A percentile compares a stretch with the other conserved stretches of the same genome.
phyloP scores from a whole-genome alignment of 2,113 vertebrate species.

The Climacteris rufus region DNA sequence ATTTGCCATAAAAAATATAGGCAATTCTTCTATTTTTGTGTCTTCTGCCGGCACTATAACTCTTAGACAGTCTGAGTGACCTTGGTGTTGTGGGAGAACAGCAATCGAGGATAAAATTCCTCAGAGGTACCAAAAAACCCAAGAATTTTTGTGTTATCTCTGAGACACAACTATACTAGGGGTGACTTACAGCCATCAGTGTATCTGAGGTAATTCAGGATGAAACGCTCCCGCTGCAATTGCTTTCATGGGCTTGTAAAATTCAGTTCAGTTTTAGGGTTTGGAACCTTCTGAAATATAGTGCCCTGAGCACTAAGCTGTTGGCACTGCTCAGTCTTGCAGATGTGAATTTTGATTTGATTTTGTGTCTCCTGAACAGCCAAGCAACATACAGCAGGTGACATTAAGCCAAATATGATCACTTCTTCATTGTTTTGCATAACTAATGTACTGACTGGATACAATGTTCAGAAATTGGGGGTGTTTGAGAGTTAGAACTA shows the following conservation, averaged over 20 bases:
- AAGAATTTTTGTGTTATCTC: not conserved
- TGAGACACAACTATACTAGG: fast-evolving
- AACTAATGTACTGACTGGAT: not conserved
- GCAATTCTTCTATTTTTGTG: not conserved
- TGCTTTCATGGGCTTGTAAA: not conserved
- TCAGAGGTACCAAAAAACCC: not conserved
- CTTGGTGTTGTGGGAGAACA: not conserved
- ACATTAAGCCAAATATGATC: not conserved
- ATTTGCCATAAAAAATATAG: not conserved
- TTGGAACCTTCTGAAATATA: not conserved
- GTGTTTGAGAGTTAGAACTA: not conserved
- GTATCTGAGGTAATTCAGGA: not conserved
- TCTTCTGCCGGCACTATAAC: not conserved
- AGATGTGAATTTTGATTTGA: not conserved
- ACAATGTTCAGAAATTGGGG: not conserved
- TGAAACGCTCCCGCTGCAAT: not conserved
- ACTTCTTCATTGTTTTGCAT: not conserved
- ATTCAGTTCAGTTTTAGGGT: not conserved
- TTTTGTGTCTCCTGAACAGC: not conserved
- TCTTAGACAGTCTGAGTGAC: not conserved
- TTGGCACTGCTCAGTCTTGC: not conserved
- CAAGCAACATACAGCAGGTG: not conserved
- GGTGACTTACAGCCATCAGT: not conserved
- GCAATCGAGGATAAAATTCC: not conserved
- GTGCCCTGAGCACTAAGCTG: not conserved